Base-by-base conservation (phyloP, 2,888 invertebrate species). In the Sphaeridia pumilis region DNA sequence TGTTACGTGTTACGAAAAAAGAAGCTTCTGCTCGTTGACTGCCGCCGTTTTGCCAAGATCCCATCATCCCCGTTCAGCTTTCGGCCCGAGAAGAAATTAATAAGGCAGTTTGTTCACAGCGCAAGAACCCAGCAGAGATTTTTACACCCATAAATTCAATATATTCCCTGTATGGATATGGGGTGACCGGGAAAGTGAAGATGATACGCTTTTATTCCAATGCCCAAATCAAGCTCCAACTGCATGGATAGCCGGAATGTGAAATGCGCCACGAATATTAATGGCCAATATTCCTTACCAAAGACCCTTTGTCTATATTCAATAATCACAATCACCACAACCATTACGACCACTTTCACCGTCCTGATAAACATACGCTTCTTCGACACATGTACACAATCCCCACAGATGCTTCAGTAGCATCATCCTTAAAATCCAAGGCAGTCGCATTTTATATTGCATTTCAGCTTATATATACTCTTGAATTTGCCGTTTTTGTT, bases 51-150 rank as follows among this genome's bases (percentile, higher is more conserved):
- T n/a, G n/a, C n/a, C n/a, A n/a, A n/a, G n/a, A n/a, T n/a, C n/a
- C n/a, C n/a, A n/a, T n/a, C n/a, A n/a, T n/a, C n/a, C n/a, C n/a
- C n/a, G n/a, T n/a, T n/a, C n/a, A n/a, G n/a, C n/a, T n/a, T n/a
- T 44, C 48, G 55, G 54, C 56, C 51, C 52, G 59, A 60, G 58
- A 55, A 58, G 57, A 58, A 61, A 61, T 59, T 56, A 56, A 55
- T 53, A 52, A 59, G 58, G 50, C 55, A 57, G 52, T 55, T 56
- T 54, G 55, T 44, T 55, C 55, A 14, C 52, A 52, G 38, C 17
- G 20, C 38, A 20, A 38, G 38, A 17, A 42, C 24, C 17, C 24
- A 4, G 20, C 42, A 41, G 25, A 44, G 31, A 41, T 31, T 54
- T 54, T 5, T 41, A 41, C 47, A 25, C 55, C 42, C 58, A 61